Base-by-base conservation (phyloP, 2,113 vertebrate species). In the Cynopterus brachyotis region DNA sequence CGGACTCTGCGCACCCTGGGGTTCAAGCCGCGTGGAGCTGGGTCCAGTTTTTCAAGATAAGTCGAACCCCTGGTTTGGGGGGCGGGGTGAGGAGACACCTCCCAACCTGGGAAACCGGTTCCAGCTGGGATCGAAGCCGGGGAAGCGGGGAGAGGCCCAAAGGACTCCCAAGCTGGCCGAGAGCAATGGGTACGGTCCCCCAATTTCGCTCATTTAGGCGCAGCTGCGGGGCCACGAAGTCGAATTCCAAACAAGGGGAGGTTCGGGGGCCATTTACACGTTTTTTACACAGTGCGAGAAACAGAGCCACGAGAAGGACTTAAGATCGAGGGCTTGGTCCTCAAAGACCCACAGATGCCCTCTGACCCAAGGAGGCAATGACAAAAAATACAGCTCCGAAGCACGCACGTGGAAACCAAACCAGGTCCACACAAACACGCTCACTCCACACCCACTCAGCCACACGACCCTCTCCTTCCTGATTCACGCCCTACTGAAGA, bases 51-150 rank as follows among this genome's bases (percentile, higher is more conserved):
- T 75, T 45, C 80, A 4, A 20, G 32, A 35, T 9, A 66, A 59
- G n/a, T 6, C 0, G n/a, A 64, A 35, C 20, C 66, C 69, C 45
- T 16, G 70, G 30, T 1, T 32, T 45, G 64, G 9, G 40, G 59
- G 64, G 9, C 40, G 0, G 69, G 42, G 55, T 78, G 69, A 28
- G 76, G 84, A 53, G 6, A 42, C 45, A 69, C 50, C 30, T 86
- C 37, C 42, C n/a, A 89, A 85, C 75, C 89, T 16, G 89, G 80
- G 80, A 92, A 94, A 73, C 94, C 37, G 35, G 84, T 79, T 95
- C 84, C 88, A 28, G 16, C 0, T 37, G 53, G 45, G 59, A 26
- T 15, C 3, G 8, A 42, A 26, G 50, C 55, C 4, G 19, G 40
- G 57, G 37, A 53, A 1, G 30, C 42, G n/a, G 5, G 45, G 28